Evolutionary conservation across 2,113 vertebrate genomes (phyloP).

Genomic region (Psilopogon haemacephalus): DNA sequence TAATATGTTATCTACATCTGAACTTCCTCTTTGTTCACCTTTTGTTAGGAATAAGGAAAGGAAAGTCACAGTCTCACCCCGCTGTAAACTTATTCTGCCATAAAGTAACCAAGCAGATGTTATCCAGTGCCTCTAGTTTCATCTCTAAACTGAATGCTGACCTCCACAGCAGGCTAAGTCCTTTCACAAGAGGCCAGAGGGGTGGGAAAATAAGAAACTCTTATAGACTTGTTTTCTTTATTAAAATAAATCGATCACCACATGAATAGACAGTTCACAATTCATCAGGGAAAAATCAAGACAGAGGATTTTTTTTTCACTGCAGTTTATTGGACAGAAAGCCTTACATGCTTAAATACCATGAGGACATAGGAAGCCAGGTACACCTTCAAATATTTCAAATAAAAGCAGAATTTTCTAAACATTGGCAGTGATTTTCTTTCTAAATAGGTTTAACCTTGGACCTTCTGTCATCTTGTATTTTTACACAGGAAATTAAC

Average conservation of each 20-base stretch:
- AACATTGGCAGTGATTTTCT: conserved; percentile 76
- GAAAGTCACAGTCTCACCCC: background rate
- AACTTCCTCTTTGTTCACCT: background rate
- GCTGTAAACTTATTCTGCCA: background rate
- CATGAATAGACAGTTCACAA: conserved; percentile 65
- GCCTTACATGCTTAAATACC: conserved; percentile 59
- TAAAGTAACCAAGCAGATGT: conserved; percentile 15
- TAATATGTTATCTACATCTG: background rate
- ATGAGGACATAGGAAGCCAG: conserved; percentile 61
- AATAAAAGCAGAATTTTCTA: conserved; percentile 72
- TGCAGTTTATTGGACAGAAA: conserved; percentile 59
- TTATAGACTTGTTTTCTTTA: conserved; percentile 57
- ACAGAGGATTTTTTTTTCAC: conserved; percentile 23
- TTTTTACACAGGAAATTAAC: conserved; percentile 87
- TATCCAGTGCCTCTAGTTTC: conserved; percentile 28
- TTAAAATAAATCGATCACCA: conserved; percentile 62
- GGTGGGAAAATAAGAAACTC: conserved; percentile 43
- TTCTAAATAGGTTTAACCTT: conserved; percentile 82
- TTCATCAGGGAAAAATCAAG: conserved; percentile 61
- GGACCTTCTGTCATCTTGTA: conserved; percentile 79
- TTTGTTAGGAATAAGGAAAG: background rate
- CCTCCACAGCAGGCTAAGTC: background rate
- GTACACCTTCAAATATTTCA: conserved; percentile 73
- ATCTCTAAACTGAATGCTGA: background rate
- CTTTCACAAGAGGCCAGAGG: conserved; percentile 32